phyloP scores from a whole-genome alignment of 2,888 invertebrate species.

The Cremastobaeus sp. region DNA sequence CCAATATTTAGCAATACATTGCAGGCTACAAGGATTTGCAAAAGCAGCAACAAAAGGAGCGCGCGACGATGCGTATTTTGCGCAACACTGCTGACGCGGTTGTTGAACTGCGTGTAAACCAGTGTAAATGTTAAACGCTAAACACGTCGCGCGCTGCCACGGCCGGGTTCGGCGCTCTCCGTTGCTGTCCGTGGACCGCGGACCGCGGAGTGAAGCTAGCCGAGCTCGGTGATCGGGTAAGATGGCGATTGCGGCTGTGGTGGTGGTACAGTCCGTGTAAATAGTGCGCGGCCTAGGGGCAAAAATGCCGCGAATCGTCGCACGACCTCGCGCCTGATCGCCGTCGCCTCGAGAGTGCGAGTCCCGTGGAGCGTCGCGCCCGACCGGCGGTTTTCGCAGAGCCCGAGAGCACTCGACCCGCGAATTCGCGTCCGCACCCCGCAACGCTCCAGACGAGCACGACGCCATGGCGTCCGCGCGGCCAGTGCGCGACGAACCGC shows the following conservation, averaged over 20 bases:
- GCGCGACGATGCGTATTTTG: too few relatives aligned
- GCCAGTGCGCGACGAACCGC: slow-evolving; percentile 62
- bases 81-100: too few relatives aligned
- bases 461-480: slow-evolving; percentile 75
- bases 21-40: too few relatives aligned
- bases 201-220: slow-evolving; percentile 3
- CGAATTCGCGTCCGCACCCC: not conserved
- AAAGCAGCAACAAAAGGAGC: too few relatives aligned
- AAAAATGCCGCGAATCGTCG: slow-evolving; percentile 54
- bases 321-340: slow-evolving; percentile 5
- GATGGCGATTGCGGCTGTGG: slow-evolving; percentile 55
- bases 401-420: not conserved
- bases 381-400: slow-evolving; percentile 26
- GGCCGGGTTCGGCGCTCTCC: not conserved
- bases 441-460: slow-evolving; percentile 62
- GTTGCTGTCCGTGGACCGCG: too few relatives aligned
- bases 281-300: slow-evolving; percentile 38
- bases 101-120: too few relatives aligned
- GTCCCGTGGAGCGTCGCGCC: not conserved
- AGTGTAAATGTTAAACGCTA: too few relatives aligned
- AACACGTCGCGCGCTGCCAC: too few relatives aligned
- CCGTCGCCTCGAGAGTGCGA: slow-evolving; percentile 4
- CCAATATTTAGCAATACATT: too few relatives aligned
- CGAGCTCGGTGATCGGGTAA: slow-evolving; percentile 24
- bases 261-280: slow-evolving; percentile 50